Evolutionary conservation across 2,888 invertebrate species (phyloP).

Genomic region (Heliconius aoede): DNA sequence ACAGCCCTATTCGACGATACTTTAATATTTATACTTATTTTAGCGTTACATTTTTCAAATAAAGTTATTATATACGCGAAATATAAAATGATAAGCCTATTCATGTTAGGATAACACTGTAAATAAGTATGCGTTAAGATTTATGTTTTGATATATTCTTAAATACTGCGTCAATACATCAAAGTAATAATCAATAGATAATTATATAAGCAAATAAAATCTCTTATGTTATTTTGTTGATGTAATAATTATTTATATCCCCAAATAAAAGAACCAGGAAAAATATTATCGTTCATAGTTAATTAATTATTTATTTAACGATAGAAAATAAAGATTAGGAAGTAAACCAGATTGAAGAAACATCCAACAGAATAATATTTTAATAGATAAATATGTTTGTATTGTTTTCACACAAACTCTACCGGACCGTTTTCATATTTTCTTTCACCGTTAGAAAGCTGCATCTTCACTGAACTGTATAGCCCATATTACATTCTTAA

Average conservation of each 20-base stretch:
- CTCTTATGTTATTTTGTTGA: slow-evolving; percentile 11
- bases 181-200: neutral
- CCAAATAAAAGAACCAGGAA: neutral
- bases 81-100: neutral
- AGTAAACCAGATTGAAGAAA: neutral
- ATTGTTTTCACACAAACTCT: too few species aligned
- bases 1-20: slow-evolving; percentile 53
- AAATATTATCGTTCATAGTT: too few species aligned
- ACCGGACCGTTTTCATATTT: too few species aligned
- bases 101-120: slow-evolving; percentile 20
- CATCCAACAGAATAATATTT: neutral
- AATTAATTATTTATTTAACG: neutral
- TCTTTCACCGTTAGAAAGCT: too few species aligned
- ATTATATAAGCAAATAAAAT: neutral
- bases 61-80: slow-evolving; percentile 6
- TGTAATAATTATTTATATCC: neutral
- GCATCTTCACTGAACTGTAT: too few species aligned
- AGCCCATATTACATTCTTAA: too few species aligned
- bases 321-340: neutral
- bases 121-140: neutral
- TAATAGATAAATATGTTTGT: too few species aligned
- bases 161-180: neutral
- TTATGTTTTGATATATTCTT: slow-evolving; percentile 4
- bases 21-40: slow-evolving; percentile 59
- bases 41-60: slow-evolving; percentile 48